Evolutionary conservation across 1,140 invertebrate species (phyloP).

Genomic region (Rhynchophorus ferrugineus): DNA sequence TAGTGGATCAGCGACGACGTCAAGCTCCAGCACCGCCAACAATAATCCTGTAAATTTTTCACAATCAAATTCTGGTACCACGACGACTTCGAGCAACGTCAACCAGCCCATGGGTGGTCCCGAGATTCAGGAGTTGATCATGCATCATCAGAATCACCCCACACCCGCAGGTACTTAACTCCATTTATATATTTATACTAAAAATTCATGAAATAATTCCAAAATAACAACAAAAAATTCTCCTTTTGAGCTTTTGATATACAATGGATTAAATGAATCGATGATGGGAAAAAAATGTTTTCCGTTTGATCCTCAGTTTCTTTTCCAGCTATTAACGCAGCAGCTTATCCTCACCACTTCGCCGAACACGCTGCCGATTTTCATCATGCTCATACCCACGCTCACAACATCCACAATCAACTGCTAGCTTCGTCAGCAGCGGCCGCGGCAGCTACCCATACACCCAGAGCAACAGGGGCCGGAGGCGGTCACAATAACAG

Average conservation of each 20-base stretch:
- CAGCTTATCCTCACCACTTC: conserved; percentile 37
- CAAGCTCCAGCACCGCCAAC: conserved; percentile 17
- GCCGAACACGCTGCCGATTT: conserved; percentile 34
- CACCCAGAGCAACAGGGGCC: conserved; percentile 24
- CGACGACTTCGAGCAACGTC: conserved; percentile 21
- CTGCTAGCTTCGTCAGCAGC: conserved; percentile 29
- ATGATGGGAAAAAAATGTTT: no score
- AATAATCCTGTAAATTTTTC: conserved; percentile 29
- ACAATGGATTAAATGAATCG: no score
- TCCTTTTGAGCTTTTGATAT: no score
- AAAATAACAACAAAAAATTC: not conserved
- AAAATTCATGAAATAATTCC: not conserved
- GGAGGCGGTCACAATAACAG: conserved; percentile 33
- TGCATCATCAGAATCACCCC: conserved; percentile 39
- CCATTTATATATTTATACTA: not conserved
- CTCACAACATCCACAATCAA: conserved; percentile 38
- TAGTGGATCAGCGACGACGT: conserved; percentile 10
- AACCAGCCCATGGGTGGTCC: conserved; percentile 33
- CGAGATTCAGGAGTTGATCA: conserved; percentile 39
- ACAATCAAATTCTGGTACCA: conserved; percentile 24
- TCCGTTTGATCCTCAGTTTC: no score
- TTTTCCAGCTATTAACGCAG: conserved; percentile 23
- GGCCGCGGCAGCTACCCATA: conserved; percentile 26
- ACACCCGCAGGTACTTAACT: conserved; percentile 17
- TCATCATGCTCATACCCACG: conserved; percentile 34